A percentile compares a stretch with the other conserved stretches of the same genome.
Conservation (phyloP, 2,888 invertebrate genomes). For the Tortrix viridana region DNA sequence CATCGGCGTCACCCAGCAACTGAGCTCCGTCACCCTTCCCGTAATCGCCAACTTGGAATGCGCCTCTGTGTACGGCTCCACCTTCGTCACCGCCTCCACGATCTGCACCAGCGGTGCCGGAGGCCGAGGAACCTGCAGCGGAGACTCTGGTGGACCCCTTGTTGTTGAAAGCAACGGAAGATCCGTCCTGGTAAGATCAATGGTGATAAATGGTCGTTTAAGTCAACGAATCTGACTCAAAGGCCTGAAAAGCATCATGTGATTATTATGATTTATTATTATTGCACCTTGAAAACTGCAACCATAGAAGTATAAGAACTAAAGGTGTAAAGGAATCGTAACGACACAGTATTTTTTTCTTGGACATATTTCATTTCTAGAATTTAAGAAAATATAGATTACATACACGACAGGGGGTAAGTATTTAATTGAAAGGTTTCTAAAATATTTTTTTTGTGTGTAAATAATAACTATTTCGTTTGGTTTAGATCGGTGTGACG, state of each 20-base stretch:
- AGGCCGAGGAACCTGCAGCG: slow-evolving; percentile 63
- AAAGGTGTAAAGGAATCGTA: too few relatives aligned
- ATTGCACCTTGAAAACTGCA: too few relatives aligned
- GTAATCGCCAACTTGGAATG: slow-evolving; percentile 64
- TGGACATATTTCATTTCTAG: too few relatives aligned
- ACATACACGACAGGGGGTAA: too few relatives aligned
- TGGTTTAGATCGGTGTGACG: slow-evolving; percentile 38
- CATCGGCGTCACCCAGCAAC: slow-evolving; percentile 44
- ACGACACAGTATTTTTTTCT: too few relatives aligned
- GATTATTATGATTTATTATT: too few relatives aligned
- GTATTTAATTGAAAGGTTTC: too few relatives aligned
- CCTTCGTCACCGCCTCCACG: slow-evolving; percentile 51
- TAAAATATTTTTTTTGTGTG: too few relatives aligned
- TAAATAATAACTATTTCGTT: neutral
- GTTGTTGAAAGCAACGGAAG: slow-evolving; percentile 38
- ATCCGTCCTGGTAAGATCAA: slow-evolving; percentile 40
- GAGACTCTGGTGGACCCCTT: slow-evolving; percentile 59
- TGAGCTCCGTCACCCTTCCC: slow-evolving; percentile 44
- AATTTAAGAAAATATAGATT: too few relatives aligned
- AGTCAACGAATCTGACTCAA: too few relatives aligned
- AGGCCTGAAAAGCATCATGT: too few relatives aligned
- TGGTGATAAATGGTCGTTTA: neutral
- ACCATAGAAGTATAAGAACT: too few relatives aligned
- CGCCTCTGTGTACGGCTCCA: slow-evolving; percentile 53
- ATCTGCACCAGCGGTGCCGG: slow-evolving; percentile 63